phyloP scores from a whole-genome alignment of 2,797 vertebrate genomes.

The Karalla daura region DNA sequence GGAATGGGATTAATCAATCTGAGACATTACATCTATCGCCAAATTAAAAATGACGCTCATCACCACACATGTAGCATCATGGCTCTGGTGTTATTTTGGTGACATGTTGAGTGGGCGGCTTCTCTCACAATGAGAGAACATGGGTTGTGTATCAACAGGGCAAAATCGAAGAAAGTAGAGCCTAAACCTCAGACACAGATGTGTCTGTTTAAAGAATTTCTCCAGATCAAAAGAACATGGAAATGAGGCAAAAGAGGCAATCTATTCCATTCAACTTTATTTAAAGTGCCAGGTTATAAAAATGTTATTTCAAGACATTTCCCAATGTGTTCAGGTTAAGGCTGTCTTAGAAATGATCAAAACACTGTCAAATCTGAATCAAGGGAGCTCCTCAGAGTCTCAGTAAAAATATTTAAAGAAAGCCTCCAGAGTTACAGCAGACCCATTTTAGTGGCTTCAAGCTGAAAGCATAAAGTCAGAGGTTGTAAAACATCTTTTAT shows the following conservation, averaged over 20 bases:
- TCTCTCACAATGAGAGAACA: conserved; percentile 32
- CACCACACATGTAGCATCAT: conserved; percentile 22
- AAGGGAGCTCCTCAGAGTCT: background rate
- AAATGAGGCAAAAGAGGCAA: too few relatives aligned
- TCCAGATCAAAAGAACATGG: background rate
- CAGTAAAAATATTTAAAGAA: too few relatives aligned
- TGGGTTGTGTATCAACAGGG: background rate
- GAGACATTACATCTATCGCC: conserved; percentile 62
- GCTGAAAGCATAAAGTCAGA: too few relatives aligned
- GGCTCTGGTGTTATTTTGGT: conserved; percentile 69
- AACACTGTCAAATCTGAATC: conserved; percentile 3
- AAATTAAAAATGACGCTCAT: conserved; percentile 60
- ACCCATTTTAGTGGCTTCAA: too few relatives aligned
- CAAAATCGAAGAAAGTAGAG: too few relatives aligned
- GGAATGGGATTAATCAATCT: conserved; percentile 80
- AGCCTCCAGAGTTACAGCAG: too few relatives aligned
- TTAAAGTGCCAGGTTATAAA: too few relatives aligned
- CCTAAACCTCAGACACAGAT: background rate
- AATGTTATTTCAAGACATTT: too few relatives aligned
- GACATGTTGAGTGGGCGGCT: conserved; percentile 55
- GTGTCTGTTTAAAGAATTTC: background rate
- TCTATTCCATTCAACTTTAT: too few relatives aligned
- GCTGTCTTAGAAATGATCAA: background rate
- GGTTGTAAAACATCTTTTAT: too few relatives aligned
- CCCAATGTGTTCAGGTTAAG: background rate